Conservation (phyloP, 1,140 invertebrate genomes). For the Helicoverpa zea region DNA sequence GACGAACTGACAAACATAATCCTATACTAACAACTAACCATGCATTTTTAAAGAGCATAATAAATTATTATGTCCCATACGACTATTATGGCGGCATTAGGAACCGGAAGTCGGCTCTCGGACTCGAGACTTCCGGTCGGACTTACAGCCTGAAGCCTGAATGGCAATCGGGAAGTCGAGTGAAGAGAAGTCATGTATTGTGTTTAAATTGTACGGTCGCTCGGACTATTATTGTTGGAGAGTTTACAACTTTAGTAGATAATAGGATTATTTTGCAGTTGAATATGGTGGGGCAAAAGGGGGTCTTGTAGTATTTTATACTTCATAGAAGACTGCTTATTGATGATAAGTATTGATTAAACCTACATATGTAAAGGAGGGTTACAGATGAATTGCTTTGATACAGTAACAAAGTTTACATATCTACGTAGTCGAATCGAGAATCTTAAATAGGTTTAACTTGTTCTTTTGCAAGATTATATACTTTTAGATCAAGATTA, state of each 20-base stretch:
- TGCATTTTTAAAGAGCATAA: neutral
- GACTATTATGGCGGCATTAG: neutral
- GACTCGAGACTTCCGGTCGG: constrained; percentile 1
- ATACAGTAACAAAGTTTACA: too few species aligned
- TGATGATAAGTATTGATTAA: too few species aligned
- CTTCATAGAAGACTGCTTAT: too few species aligned
- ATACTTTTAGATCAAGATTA: too few species aligned
- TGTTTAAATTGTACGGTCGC: neutral
- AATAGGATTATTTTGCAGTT: neutral
- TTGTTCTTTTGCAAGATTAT: too few species aligned
- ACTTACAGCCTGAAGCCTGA: neutral
- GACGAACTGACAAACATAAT: too few species aligned
- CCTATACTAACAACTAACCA: neutral
- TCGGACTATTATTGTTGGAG: neutral
- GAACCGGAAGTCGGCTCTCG: neutral
- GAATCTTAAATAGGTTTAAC: too few species aligned
- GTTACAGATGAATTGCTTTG: too few species aligned
- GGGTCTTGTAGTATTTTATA: too few species aligned
- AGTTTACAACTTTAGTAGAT: neutral
- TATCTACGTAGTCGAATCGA: too few species aligned
- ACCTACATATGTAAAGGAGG: too few species aligned
- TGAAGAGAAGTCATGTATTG: neutral
- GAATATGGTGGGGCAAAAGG: too few species aligned
- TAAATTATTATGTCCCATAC: neutral
- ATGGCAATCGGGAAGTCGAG: neutral